Conservation (phyloP, 2,113 vertebrate species). For the Chlamydotis undulata region DNA sequence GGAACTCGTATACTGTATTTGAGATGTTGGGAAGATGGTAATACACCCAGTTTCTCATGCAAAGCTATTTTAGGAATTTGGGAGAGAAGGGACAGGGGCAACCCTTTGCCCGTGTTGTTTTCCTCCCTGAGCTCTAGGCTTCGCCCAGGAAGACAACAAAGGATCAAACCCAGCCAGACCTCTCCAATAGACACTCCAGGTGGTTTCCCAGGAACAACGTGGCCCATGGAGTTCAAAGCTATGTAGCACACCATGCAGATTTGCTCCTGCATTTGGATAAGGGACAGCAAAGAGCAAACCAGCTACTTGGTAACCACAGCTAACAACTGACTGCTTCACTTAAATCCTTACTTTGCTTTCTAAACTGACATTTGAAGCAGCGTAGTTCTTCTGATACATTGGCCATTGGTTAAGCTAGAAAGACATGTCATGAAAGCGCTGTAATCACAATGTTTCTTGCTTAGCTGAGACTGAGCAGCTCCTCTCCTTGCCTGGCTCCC, state of each 20-base stretch:
- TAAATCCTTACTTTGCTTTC: neutral
- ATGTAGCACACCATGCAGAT: neutral
- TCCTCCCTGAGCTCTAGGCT: neutral
- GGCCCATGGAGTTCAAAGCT: neutral
- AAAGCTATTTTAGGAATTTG: neutral
- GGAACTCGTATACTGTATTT: neutral
- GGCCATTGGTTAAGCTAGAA: neutral
- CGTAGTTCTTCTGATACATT: neutral
- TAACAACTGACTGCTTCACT: fast-evolving
- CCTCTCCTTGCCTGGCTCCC: neutral
- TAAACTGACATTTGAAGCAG: neutral
- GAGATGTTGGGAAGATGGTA: neutral
- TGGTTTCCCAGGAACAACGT: neutral
- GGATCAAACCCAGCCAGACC: neutral
- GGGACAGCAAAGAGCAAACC: neutral
- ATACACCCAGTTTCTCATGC: neutral
- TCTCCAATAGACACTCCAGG: too few relatives aligned
- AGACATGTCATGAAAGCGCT: neutral
- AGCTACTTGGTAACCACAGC: neutral
- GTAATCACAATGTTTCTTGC: neutral
- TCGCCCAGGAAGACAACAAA: neutral
- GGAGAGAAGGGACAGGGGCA: neutral
- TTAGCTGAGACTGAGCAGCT: neutral
- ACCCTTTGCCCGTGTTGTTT: neutral
- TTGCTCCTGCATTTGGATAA: neutral